Evolutionary conservation across 2,113 vertebrate genomes (phyloP).

Genomic region (Chaenogobius annularis): DNA sequence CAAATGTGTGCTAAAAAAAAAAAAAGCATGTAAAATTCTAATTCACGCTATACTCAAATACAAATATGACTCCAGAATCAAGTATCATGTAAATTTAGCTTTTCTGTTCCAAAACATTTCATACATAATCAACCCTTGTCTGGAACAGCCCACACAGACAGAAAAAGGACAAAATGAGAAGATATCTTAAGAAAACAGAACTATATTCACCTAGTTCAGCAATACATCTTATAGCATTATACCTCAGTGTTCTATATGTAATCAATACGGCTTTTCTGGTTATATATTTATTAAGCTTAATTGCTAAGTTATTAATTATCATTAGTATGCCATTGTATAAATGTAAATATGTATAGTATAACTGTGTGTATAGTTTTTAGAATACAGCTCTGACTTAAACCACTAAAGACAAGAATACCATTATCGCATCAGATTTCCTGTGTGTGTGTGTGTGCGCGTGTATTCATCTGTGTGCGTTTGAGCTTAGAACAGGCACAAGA

Average conservation of each 20-base stretch:
- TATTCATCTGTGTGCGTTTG: slow-evolving; percentile 7
- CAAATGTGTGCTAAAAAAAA: neutral
- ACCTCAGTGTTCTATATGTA: slow-evolving; percentile 80
- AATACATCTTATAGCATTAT: slow-evolving; percentile 80
- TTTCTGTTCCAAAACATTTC: slow-evolving; percentile 9
- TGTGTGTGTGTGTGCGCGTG: slow-evolving; percentile 13
- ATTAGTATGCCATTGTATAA: slow-evolving; percentile 76
- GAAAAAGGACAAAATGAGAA: slow-evolving; percentile 57
- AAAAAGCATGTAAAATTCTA: neutral
- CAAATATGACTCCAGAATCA: neutral
- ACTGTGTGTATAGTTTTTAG: slow-evolving; percentile 65
- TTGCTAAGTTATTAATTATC: slow-evolving; percentile 82
- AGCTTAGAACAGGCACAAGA: slow-evolving; percentile 60
- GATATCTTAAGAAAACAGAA: slow-evolving; percentile 45
- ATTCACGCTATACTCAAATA: neutral
- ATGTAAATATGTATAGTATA: slow-evolving; percentile 77
- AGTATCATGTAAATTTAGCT: neutral
- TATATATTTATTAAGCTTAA: slow-evolving; percentile 84
- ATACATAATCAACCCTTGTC: slow-evolving; percentile 12
- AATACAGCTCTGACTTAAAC: slow-evolving; percentile 62
- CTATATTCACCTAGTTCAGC: slow-evolving; percentile 79
- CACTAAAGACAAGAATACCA: slow-evolving; percentile 65
- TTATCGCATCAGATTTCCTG: slow-evolving; percentile 60
- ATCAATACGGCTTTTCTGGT: slow-evolving; percentile 80
- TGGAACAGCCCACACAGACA: slow-evolving; percentile 75